Evolutionary conservation across 2,113 vertebrate genomes (phyloP), one percentile per base, ranked within the genome.

Genomic region (Oncorhynchus gorbuscha): DNA sequence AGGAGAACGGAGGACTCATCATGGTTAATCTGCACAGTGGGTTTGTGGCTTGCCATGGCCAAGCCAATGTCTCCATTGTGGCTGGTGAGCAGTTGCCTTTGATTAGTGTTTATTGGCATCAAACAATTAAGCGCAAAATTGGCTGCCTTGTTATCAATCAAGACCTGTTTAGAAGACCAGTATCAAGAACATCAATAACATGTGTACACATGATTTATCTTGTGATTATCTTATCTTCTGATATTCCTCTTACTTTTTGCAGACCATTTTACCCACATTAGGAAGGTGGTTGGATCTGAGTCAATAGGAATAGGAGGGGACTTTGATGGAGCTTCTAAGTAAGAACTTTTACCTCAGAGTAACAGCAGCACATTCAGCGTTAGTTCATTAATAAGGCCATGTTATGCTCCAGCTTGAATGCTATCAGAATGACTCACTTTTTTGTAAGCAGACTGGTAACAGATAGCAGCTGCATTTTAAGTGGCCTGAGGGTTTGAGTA

Each of bases 201-300:
- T 39, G 39, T 39, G 39, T 39, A 39, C 8, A 39, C 39, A 9
- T 39, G 39, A 39, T 39, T 39, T 39, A 39, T 39, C 35, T 9
- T 39, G 2, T 39, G 7, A 39, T 8, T 39, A 9, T 58, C 51
- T 58, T 20, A 45, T 45, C 39, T 45, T 45, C 39, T 45, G 39
- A 45, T 45, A 45, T 45, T 58, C 55, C 4, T 58, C 20, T 58
- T 4, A 58, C 18, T 4, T 58, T 81, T 85, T 84, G 65, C 89
- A 99, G 97, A 97, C 86, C 97, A 98, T 89, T 99, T 98, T 81
- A 95, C 98, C 87, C 90, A 99, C 83, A 94, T 98, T 78, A 97
- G 87, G 86, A 84, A 81, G 20, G 45, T 94, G 68, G 94, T 92
- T 77, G 97, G 97, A 86, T 80, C 93, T 16, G 83, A 94, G 59